Base-by-base conservation (phyloP, 2,888 invertebrate species). In the Halictus quadricinctus region DNA sequence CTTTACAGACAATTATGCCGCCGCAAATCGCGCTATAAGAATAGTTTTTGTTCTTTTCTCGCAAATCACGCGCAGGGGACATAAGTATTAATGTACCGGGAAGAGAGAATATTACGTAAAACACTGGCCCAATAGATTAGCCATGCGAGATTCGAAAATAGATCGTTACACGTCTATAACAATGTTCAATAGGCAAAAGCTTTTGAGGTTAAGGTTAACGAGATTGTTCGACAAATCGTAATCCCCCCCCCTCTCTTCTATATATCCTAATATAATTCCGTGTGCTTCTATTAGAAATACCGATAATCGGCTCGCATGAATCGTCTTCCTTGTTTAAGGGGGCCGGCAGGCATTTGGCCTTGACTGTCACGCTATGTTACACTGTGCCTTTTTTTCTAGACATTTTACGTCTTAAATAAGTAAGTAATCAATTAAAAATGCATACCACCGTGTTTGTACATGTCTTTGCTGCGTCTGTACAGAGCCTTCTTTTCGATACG, bases 201-300 rank as follows among this genome's bases (percentile, higher is more conserved):
- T 83, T 75, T 69, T 21, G 41, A 21, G 83, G 83, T 75, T 77
- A 80, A 86, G 86, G 86, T 86, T 75, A 58, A 2, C 48, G 29
- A 50, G 75, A 79, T 83, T 66, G 60, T 84, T 81, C 74, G 69
- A 66, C 46, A 29, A 48, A 50, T 18, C 72, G 66, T 46, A 46
- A 72, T 58, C 72, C 50, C 60, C 66, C 41, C 4, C 46, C 46
- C 60, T n/a, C 66, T 41, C 10, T 46, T 25, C 8, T 54, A 18
- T 72, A 70, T 69, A 74, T 46, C 60, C 12, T 78, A 79, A 60
- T 43, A 43, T 69, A 85, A 75, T 81, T 72, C 64, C 21, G 12
- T 64, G 12, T 43, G 69, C 43, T 36, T n/a, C 58, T 80, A 84
- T 86, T 85, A 74, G 83, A 86, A 81, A 82, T 88, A 81, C 18